Evolutionary conservation across 1,140 invertebrate species (phyloP).

Genomic region (Lepidostoma basale): DNA sequence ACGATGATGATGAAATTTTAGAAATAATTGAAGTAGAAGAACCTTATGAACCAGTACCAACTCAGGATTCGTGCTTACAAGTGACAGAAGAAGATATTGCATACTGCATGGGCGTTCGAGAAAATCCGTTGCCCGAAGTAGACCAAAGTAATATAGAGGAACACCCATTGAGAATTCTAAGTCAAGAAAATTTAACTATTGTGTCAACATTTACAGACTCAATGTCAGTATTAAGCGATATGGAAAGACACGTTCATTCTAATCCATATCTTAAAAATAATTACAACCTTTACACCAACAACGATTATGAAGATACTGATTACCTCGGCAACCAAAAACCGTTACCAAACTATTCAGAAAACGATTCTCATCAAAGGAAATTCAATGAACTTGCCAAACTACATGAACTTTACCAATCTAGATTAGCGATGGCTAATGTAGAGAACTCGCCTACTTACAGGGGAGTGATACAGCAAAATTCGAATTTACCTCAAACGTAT

Average conservation of each 20-base stretch:
- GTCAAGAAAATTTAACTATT: conserved; percentile 87
- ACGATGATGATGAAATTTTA: conserved; percentile 72
- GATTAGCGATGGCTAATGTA: conserved; percentile 54
- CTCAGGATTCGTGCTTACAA: conserved; percentile 82
- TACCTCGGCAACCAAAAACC: conserved; percentile 35
- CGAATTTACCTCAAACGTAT: conserved; percentile 70
- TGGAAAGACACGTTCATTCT: conserved; percentile 64
- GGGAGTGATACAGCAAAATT: conserved; percentile 47
- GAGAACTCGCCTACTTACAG: conserved; percentile 38
- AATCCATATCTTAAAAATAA: conserved; percentile 58
- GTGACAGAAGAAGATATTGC: conserved; percentile 92
- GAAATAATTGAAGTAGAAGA: conserved; percentile 85
- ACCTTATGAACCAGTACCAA: conserved; percentile 78
- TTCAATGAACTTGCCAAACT: conserved; percentile 68
- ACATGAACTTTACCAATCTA: conserved; percentile 67
- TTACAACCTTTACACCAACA: conserved; percentile 54
- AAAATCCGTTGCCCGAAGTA: conserved; percentile 74
- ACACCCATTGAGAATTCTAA: conserved; percentile 84
- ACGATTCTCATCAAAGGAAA: conserved; percentile 56
- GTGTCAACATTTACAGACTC: conserved; percentile 87
- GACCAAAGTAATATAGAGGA: conserved; percentile 71
- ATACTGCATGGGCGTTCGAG: conserved; percentile 77
- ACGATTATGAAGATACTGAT: conserved; percentile 49
- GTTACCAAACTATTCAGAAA: conserved; percentile 25
- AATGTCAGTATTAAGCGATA: conserved; percentile 76